Base-by-base conservation (phyloP, 2,113 vertebrate species). In the Eclectus roratus region DNA sequence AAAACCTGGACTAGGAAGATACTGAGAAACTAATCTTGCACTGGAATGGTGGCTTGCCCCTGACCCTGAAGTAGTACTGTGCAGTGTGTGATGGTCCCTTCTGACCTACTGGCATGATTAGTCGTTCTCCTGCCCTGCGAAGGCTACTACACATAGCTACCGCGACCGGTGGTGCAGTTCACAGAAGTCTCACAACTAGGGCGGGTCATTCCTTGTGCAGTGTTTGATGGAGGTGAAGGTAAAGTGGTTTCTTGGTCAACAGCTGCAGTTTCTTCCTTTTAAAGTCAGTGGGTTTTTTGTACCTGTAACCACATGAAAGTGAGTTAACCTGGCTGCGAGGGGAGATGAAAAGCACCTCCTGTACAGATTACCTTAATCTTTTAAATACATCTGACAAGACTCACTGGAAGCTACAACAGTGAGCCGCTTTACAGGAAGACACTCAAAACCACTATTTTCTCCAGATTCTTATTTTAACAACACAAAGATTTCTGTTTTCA, bases 281-380 rank as follows among this genome's bases (percentile, higher is more conserved):
- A 98, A 99, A 99, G 97, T 99, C 99, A 29, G 99, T 99, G 94
- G 99, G 99, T 97, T 99, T 99, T 98, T 99, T 99, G 98, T 99
- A 99, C 97, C 99, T 99, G 96, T 73, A 97, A 98, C 33, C 94
- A 97, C 61, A 96, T 85, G 13, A 95, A 80, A 89, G 35, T 44
- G 49, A 89, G 41, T 91, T 89, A 95, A 81, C 47, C 25, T 28
- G 53, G 69, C 47, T 47, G 58, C 0, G 1, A 24, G 66, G 72
- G 44, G 82, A 81, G 70, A 53, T 53, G 37, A 72, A 72, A 80
- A 81, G 52, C 43, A 27, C 27, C 8, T 74, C 73, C 69, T 61
- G 21, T 53, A 69, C 71, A 55, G 28, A 43, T 6, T 76, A 43
- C 28, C 1, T 2, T 74, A 3, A 71, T 55, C 39, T 69, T 64